These are phyloP conservation scores for Psylliodes chrysocephalus DNA, from an alignment of 2,888 invertebrate species.

Conservation along the genomic window DNA sequence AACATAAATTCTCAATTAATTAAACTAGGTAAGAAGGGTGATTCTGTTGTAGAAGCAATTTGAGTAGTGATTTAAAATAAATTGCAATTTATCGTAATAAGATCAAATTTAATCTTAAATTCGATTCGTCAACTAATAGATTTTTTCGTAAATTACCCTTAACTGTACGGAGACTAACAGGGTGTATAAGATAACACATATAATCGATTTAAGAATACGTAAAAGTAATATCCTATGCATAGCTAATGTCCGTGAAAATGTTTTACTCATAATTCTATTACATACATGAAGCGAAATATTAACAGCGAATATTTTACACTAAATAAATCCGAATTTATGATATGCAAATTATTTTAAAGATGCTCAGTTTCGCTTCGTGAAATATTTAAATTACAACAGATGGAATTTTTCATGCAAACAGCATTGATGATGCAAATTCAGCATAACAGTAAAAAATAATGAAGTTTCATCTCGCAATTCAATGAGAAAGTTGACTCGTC, in stretches of 20 bases:
- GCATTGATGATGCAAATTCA: conserved; percentile 21
- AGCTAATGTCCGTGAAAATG: conserved; percentile 59
- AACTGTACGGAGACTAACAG: conserved; percentile 2
- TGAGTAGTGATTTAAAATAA: conserved; percentile 3
- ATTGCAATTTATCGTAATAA: conserved; percentile 9
- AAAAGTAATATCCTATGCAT: conserved; percentile 59
- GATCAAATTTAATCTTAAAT: conserved; percentile 15
- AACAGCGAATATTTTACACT: conserved; percentile 47
- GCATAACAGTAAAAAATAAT: conserved; percentile 15
- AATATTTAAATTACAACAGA: conserved; percentile 26
- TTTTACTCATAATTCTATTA: conserved; percentile 60
- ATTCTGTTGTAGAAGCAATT: no score
- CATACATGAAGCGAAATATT: conserved; percentile 43
- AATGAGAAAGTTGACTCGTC: conserved; percentile 3
- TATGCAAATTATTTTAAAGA: conserved; percentile 45
- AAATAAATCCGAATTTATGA: conserved; percentile 46
- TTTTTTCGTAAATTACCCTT: conserved; percentile 1
- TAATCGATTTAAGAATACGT: conserved; percentile 49
- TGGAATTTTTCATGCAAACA: conserved; percentile 24
- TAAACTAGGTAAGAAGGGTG: no score
- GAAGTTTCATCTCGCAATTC: conserved; percentile 7
- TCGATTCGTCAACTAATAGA: neutral
- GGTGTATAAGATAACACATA: conserved; percentile 9
- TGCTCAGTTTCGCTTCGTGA: conserved; percentile 23
- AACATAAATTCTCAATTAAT: no score